Base-by-base conservation (phyloP, 2,113 vertebrate genomes). In the Nerophis ophidion region DNA sequence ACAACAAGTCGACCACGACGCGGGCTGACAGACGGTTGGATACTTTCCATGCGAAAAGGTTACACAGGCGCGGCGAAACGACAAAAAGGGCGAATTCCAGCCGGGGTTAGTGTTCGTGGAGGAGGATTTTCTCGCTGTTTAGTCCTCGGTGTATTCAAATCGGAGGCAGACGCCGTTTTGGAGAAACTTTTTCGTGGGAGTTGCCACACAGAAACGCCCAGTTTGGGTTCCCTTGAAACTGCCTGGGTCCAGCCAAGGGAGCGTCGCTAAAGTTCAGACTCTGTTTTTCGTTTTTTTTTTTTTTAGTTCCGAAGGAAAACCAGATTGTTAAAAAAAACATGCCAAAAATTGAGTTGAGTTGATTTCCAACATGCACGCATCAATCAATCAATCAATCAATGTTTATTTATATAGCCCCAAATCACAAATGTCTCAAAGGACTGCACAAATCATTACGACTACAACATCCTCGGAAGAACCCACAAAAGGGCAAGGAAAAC, bases 161-260 rank as follows among this genome's bases (percentile, higher is more conserved):
- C 60, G 35, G 40, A 14, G 59, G 65, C 46, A 10, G 10, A 15
- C 6, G 3, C 33, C 17, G 46, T 48, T 11, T 26, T 0, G 38
- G 42, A 1, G 42, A 56, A 61, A 61, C 12, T 67, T 66, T 66
- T 66, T 16, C 6, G 49, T 48, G 48, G 35, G 13, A 56, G 65
- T 46, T 34, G 57, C 56, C 4, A 66, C 8, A 9, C 45, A 82
- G 81, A 72, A 81, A 88, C 84, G 83, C 86, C 81, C 84, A 83
- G 72, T 79, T 70, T 8, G 82, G 84, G 84, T 33, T 19, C 60
- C 83, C 86, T 87, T 88, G 83, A 88, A 88, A 88, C 86, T 51
- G 84, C 36, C 81, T 54, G 0, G 0, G 12, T 12, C 6, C 12
- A 0, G 10, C 6, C 10, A 8, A 84, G 84, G 81, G 79, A 87